These are phyloP conservation scores for Drosophila seguyi DNA, from an alignment of 1,140 invertebrate genomes.

Conservation along the genomic window DNA sequence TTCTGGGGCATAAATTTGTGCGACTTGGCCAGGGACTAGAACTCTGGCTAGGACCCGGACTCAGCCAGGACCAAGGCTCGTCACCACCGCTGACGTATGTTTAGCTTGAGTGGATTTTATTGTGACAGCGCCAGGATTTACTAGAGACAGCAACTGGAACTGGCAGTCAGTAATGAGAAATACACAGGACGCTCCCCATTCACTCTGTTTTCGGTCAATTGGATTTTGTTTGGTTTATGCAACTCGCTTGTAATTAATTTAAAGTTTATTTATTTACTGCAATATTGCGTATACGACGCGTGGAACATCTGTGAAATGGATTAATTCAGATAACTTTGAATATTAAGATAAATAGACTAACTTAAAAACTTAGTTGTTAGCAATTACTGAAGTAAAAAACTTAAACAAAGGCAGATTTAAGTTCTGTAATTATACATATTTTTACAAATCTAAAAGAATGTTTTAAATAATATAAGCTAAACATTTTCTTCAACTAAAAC, in stretches of 20 bases:
- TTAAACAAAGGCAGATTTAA: too few relatives aligned
- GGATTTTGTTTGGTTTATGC: conserved; percentile 59
- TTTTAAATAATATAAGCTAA: background rate
- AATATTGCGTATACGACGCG: conserved; percentile 1
- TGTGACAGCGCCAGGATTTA: conserved; percentile 81
- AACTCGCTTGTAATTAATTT: conserved; percentile 73
- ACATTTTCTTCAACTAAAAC: background rate
- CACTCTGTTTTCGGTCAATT: conserved; percentile 14
- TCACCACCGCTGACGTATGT: conserved; percentile 78
- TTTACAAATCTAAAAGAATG: background rate
- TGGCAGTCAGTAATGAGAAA: conserved; percentile 75
- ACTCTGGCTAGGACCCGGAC: conserved; percentile 7
- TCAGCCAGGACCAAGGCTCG: conserved; percentile 38
- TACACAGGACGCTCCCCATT: conserved; percentile 10
- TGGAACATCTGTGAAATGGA: too few relatives aligned
- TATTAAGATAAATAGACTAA: too few relatives aligned
- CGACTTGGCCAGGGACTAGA: conserved; percentile 51
- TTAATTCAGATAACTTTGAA: too few relatives aligned
- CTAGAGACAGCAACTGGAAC: conserved; percentile 72
- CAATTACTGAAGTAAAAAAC: too few relatives aligned
- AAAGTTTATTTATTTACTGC: conserved; percentile 12
- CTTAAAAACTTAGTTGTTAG: too few relatives aligned
- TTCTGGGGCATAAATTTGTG: conserved; percentile 74
- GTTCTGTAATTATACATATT: background rate
- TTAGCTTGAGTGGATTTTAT: conserved; percentile 84